These are phyloP conservation scores for Pterobdella sp. DNA, from an alignment of 2,888 invertebrate species.

Conservation along the genomic window DNA sequence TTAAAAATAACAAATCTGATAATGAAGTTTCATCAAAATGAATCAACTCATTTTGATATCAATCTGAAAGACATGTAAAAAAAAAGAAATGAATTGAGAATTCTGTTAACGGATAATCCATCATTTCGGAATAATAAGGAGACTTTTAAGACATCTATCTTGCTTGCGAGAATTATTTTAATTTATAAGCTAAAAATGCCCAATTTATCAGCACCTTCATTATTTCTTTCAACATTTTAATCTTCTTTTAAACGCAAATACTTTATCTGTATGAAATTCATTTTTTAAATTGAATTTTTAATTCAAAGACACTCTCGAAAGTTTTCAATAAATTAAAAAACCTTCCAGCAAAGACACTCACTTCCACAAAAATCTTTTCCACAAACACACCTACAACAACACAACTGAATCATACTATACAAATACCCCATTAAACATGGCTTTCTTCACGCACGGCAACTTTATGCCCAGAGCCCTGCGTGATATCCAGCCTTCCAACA, in stretches of 20 bases:
- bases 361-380: neutral
- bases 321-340: neutral
- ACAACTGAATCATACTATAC: neutral
- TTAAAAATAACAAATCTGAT: no score
- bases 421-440: neutral
- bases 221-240: neutral
- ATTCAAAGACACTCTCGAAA: neutral
- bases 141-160: neutral
- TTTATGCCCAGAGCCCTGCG: neutral
- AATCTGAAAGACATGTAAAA: no score
- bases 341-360: neutral
- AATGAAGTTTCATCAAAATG: no score
- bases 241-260: neutral
- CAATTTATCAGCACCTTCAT: neutral
- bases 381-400: neutral
- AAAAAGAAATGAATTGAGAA: neutral
- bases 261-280: neutral
- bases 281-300: neutral
- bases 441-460: neutral
- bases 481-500: neutral
- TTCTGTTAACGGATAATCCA: neutral
- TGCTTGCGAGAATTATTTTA: neutral
- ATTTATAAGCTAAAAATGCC: neutral
- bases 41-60: no score
- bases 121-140: neutral